These are phyloP conservation scores for Caenorhabditis sp. DNA, from an alignment of 2,888 invertebrate genomes.

Conservation along the genomic window DNA sequence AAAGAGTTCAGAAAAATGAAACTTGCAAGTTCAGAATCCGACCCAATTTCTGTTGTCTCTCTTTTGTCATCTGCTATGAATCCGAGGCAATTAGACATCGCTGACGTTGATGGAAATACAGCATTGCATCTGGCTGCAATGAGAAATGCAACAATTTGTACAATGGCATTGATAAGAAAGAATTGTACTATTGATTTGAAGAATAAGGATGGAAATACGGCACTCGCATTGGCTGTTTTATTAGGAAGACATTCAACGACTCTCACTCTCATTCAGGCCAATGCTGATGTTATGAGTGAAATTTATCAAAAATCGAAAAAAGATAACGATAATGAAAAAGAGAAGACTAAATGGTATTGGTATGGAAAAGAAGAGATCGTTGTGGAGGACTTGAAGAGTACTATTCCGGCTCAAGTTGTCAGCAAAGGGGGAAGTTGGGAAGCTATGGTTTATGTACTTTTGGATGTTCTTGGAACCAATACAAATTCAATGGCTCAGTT, in stretches of 20 bases:
- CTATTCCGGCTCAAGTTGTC: constrained; percentile 43
- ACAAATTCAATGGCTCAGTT: constrained; percentile 35
- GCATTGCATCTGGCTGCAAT: constrained; percentile 73
- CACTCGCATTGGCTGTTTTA: constrained; percentile 70
- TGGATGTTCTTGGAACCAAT: constrained; percentile 71
- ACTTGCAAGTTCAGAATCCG: constrained; percentile 23
- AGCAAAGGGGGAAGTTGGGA: constrained; percentile 49
- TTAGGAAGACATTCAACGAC: constrained; percentile 65
- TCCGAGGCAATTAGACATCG: constrained; percentile 29
- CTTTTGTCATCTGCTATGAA: constrained; percentile 39
- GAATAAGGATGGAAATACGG: constrained; percentile 40
- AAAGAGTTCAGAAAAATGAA: constrained; percentile 27
- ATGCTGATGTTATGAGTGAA: constrained; percentile 36
- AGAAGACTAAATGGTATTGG: constrained; percentile 33
- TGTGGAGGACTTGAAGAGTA: constrained; percentile 14
- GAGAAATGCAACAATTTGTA: constrained; percentile 65
- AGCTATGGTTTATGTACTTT: constrained; percentile 72
- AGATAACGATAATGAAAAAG: not conserved
- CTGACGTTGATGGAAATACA: constrained; percentile 66
- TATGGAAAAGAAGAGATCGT: constrained; percentile 18
- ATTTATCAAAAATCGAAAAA: constrained; percentile 5
- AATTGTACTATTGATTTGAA: constrained; percentile 42
- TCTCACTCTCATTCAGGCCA: constrained; percentile 59
- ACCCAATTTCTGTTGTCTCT: constrained; percentile 59
- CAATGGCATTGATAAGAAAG: constrained; percentile 49